A percentile compares a stretch with the other conserved stretches of the same genome.
Evolutionary conservation across 2,888 invertebrate species (phyloP).

Genomic region (Schizaphis graminum): DNA sequence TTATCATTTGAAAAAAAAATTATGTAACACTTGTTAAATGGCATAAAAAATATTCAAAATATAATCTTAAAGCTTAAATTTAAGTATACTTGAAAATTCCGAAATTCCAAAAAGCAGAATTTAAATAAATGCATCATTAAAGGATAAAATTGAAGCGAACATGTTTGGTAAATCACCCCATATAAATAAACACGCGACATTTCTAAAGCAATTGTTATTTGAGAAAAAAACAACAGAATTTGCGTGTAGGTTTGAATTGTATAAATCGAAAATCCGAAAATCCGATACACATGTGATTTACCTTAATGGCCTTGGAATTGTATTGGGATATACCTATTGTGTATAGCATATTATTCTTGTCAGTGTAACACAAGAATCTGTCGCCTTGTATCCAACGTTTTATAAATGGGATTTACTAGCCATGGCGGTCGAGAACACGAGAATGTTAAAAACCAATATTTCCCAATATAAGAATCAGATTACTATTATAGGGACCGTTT

Average conservation of each 20-base stretch:
- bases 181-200: neutral
- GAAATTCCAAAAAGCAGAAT: neutral
- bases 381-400: slow-evolving; percentile 30
- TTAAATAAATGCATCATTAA: neutral
- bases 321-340: slow-evolving; percentile 17
- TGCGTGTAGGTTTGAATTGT: neutral
- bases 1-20: neutral
- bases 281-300: slow-evolving; percentile 36
- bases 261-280: slow-evolving; percentile 25
- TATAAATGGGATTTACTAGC: slow-evolving; percentile 58
- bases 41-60: neutral
- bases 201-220: neutral
- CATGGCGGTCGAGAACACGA: slow-evolving; percentile 28
- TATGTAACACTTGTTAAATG: neutral
- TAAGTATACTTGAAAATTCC: neutral
- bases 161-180: neutral
- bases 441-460: slow-evolving; percentile 65
- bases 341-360: slow-evolving; percentile 35
- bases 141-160: neutral
- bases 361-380: slow-evolving; percentile 42
- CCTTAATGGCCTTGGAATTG: neutral
- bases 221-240: neutral
- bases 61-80: neutral
- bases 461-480: slow-evolving; percentile 57
- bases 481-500: slow-evolving; percentile 46